A percentile compares a stretch with the other conserved stretches of the same genome.
Conservation (phyloP, 2,888 invertebrate species). For the Osmoderma eremita region DNA sequence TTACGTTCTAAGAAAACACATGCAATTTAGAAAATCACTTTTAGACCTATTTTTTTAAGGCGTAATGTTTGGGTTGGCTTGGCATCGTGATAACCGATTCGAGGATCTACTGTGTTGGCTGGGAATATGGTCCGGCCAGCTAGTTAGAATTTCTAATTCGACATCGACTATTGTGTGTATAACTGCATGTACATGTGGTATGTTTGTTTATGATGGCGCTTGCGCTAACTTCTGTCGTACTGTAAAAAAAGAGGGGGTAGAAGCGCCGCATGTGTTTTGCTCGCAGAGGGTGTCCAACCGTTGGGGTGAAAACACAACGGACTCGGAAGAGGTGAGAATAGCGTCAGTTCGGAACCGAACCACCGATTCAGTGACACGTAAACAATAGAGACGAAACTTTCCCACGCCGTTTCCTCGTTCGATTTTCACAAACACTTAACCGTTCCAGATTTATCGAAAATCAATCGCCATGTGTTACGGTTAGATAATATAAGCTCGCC, state of each 20-base stretch:
- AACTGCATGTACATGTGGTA: slow-evolving; percentile 24
- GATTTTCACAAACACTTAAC: slow-evolving; percentile 12
- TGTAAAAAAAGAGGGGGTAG: slow-evolving; percentile 46
- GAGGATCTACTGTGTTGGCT: too few species aligned
- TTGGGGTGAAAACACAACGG: slow-evolving; percentile 45
- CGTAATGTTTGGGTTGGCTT: too few species aligned
- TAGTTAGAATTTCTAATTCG: slow-evolving; percentile 40
- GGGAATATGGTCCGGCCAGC: too few species aligned
- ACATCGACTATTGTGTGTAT: slow-evolving; percentile 15
- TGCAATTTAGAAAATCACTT: too few species aligned
- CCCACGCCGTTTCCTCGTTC: not conserved
- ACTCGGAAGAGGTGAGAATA: not conserved
- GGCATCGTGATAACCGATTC: too few species aligned
- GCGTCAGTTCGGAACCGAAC: not conserved
- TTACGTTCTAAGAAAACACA: too few species aligned
- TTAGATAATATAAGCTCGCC: slow-evolving; percentile 3
- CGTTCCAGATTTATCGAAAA: slow-evolving; percentile 20
- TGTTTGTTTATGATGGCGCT: slow-evolving; percentile 42
- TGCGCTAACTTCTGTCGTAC: slow-evolving; percentile 42
- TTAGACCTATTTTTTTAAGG: too few species aligned
- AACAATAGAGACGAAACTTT: slow-evolving; percentile 9
- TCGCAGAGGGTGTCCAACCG: slow-evolving; percentile 49
- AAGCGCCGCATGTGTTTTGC: slow-evolving; percentile 49
- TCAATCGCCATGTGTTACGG: slow-evolving; percentile 18
- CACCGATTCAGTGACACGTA: slow-evolving; percentile 13